These are phyloP conservation scores for Anoplolepis gracilipes DNA, from an alignment of 1,140 invertebrate species.

Conservation along the genomic window DNA sequence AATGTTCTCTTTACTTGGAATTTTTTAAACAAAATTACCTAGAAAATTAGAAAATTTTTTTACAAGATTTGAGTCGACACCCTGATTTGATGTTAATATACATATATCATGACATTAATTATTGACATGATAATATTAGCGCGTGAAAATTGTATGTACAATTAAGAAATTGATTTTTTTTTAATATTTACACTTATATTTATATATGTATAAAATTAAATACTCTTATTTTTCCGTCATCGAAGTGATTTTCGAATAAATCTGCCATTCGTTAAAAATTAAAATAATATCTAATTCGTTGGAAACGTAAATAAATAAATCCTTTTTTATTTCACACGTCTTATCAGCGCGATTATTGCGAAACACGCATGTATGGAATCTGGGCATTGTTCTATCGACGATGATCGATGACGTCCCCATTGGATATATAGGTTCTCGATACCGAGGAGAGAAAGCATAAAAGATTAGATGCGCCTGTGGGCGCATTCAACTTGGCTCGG, in stretches of 20 bases:
- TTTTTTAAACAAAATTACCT: too few species aligned
- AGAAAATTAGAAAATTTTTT: too few species aligned
- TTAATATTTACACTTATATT: neutral
- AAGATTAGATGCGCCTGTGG: constrained; percentile 72
- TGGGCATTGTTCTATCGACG: constrained; percentile 12
- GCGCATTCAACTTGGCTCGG: constrained; percentile 79
- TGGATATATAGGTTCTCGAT: constrained; percentile 56
- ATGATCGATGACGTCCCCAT: constrained; percentile 29
- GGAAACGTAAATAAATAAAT: neutral
- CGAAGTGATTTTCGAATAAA: neutral
- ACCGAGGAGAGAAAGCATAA: constrained; percentile 11
- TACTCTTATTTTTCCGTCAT: neutral
- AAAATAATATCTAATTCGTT: neutral
- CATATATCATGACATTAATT: too few species aligned
- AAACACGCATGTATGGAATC: constrained; percentile 12
- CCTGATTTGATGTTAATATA: neutral
- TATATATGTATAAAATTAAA: neutral
- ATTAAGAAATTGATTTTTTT: neutral
- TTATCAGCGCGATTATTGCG: neutral
- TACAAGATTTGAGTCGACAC: too few species aligned
- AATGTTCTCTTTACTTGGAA: too few species aligned
- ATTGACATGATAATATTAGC: neutral
- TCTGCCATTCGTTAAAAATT: neutral
- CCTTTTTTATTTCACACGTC: neutral
- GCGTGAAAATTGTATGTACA: neutral